phyloP scores from a whole-genome alignment of 2,113 vertebrate genomes.

The Rhizomys pruinosus region DNA sequence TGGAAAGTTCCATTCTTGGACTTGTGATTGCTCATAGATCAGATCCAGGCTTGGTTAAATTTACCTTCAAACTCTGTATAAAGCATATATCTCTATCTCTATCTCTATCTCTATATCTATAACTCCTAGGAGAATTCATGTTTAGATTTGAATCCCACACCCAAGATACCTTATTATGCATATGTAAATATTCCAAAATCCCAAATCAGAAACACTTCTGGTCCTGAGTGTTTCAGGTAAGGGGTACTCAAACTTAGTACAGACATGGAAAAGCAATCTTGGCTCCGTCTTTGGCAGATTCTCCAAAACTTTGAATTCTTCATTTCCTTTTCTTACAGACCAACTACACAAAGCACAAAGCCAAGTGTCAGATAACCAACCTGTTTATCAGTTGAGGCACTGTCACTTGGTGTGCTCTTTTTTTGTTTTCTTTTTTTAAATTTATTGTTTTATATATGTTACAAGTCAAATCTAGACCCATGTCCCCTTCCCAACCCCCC shows the following conservation, averaged over 20 bases:
- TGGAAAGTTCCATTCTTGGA: background rate
- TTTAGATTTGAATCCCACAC: background rate
- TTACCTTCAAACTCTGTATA: background rate
- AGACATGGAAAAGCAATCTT: background rate
- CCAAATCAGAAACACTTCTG: background rate
- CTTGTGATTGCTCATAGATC: background rate
- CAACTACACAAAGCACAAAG: background rate
- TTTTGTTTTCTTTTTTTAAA: too few relatives aligned
- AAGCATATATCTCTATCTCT: background rate
- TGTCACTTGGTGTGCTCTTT: background rate
- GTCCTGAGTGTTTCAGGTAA: background rate
- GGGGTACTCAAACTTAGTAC: background rate
- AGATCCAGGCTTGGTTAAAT: background rate
- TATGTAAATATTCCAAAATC: background rate
- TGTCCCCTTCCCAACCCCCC: too few relatives aligned
- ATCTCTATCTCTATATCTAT: too few relatives aligned
- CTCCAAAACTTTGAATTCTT: background rate
- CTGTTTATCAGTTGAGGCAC: background rate
- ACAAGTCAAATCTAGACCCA: too few relatives aligned
- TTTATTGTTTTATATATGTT: too few relatives aligned
- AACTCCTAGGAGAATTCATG: background rate
- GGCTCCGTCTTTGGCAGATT: background rate
- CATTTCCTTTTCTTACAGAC: background rate
- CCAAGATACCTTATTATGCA: too few relatives aligned
- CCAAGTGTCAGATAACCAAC: background rate